A percentile compares a stretch with the other conserved stretches of the same genome.
phyloP scores from a whole-genome alignment of 2,888 invertebrate species.

The Prosopocoilus inquinatus region DNA sequence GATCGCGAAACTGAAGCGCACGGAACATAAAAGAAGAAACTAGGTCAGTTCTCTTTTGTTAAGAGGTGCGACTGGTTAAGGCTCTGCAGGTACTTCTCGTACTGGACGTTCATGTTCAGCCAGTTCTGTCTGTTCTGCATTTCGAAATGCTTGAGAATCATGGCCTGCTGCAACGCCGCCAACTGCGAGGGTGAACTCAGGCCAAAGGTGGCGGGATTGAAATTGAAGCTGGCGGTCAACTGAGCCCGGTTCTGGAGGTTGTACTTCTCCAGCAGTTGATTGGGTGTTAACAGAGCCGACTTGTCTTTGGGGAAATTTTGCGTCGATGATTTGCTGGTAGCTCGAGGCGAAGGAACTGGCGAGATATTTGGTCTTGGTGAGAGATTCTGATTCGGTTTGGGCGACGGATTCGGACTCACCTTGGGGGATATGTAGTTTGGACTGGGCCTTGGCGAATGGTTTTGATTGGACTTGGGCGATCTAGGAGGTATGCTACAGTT shows the following conservation, averaged over 20 bases:
- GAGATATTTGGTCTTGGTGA: background rate
- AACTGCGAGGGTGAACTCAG: conserved; percentile 30
- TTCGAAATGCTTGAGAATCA: conserved; percentile 47
- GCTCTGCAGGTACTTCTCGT: conserved; percentile 48
- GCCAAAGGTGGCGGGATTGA: conserved; percentile 31
- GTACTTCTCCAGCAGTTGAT: conserved; percentile 47
- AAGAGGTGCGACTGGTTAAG: conserved; percentile 32
- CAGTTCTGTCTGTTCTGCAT: conserved; percentile 47
- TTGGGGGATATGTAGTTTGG: no score
- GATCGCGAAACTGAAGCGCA: background rate
- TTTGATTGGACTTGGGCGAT: background rate
- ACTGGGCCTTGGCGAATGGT: background rate
- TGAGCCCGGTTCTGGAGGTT: conserved; percentile 50
- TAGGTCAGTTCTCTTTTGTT: conserved; percentile 18
- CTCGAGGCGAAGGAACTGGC: background rate
- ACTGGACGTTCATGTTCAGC: conserved; percentile 44
- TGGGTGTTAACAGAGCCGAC: conserved; percentile 26
- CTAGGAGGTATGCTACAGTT: background rate
- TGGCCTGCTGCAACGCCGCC: conserved; percentile 46
- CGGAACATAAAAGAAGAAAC: conserved; percentile 1
- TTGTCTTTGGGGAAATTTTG: conserved; percentile 7
- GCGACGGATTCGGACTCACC: background rate
- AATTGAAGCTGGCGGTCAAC: conserved; percentile 46
- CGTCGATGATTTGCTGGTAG: no score
- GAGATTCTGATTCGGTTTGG: background rate